Evolutionary conservation across 2,888 invertebrate species (phyloP).

Genomic region (Mantis religiosa): DNA sequence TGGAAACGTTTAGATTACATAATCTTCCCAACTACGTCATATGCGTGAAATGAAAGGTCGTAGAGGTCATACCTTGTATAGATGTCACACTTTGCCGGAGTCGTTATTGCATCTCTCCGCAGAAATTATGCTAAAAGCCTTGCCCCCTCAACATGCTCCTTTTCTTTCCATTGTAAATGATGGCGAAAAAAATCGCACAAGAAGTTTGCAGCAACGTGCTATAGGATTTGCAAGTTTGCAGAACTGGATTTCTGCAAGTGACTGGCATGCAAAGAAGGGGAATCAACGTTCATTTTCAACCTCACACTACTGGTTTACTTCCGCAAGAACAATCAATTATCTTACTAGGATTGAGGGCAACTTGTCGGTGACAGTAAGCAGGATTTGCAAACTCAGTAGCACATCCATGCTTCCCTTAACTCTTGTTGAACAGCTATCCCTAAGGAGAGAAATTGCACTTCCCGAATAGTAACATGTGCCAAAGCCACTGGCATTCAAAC

Average conservation of each 20-base stretch:
- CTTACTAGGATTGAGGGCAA: neutral
- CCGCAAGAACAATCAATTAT: neutral
- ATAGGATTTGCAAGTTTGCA: neutral
- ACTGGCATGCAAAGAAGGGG: neutral
- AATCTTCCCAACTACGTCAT: neutral
- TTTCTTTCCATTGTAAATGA: neutral
- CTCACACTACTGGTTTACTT: neutral
- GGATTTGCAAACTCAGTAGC: neutral
- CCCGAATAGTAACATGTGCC: too few species aligned
- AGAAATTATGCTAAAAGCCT: neutral
- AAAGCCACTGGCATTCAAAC: too few species aligned
- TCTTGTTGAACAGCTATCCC: too few species aligned
- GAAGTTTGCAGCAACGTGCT: neutral
- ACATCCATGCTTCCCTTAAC: neutral
- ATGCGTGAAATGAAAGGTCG: neutral
- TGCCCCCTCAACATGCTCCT: neutral
- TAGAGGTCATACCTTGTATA: neutral
- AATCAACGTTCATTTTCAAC: neutral
- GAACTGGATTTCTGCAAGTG: conserved; percentile 14
- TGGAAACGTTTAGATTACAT: neutral
- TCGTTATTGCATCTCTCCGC: neutral
- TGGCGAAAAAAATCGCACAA: neutral
- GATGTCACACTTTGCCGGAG: neutral
- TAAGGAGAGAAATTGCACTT: too few species aligned
- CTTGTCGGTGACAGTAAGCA: neutral